Conservation (phyloP, 2,888 invertebrate genomes). For the Scotopteryx bipunctaria region DNA sequence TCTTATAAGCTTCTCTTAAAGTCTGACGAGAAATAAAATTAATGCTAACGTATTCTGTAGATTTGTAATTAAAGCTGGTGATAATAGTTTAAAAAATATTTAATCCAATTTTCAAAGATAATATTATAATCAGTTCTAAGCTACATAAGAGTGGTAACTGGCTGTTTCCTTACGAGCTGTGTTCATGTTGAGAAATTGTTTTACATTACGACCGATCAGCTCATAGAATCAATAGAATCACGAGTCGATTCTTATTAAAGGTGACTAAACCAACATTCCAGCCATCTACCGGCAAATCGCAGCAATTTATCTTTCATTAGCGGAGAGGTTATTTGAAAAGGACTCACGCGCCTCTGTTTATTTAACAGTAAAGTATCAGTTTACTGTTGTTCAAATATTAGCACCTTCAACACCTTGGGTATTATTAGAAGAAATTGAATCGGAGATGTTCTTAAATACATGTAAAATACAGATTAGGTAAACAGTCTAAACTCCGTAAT, state of each 20-base stretch:
- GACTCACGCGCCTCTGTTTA: constrained; percentile 50
- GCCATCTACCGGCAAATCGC: constrained; percentile 38
- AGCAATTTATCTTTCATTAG: constrained; percentile 44
- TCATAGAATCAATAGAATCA: constrained; percentile 49
- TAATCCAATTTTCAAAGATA: too few species aligned
- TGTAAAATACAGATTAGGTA: constrained; percentile 2
- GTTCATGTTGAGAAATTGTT: constrained; percentile 60
- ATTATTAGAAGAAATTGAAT: constrained; percentile 11
- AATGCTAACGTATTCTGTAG: too few species aligned
- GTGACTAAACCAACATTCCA: constrained; percentile 52
- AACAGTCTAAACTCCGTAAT: too few species aligned
- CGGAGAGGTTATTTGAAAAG: constrained; percentile 47
- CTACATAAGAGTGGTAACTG: too few species aligned
- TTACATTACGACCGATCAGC: constrained; percentile 56
- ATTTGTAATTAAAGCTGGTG: too few species aligned
- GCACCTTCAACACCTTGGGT: constrained; percentile 25
- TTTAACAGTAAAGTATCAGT: constrained; percentile 59
- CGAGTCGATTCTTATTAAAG: constrained; percentile 44
- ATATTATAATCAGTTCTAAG: too few species aligned
- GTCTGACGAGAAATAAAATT: too few species aligned
- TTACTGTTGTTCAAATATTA: constrained; percentile 48
- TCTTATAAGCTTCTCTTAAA: too few species aligned
- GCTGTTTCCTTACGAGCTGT: constrained; percentile 16
- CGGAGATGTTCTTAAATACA: neutral
- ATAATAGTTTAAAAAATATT: too few species aligned